These are phyloP conservation scores for Xestoiulus laeticollis DNA, from an alignment of 2,888 invertebrate species.

Conservation along the genomic window DNA sequence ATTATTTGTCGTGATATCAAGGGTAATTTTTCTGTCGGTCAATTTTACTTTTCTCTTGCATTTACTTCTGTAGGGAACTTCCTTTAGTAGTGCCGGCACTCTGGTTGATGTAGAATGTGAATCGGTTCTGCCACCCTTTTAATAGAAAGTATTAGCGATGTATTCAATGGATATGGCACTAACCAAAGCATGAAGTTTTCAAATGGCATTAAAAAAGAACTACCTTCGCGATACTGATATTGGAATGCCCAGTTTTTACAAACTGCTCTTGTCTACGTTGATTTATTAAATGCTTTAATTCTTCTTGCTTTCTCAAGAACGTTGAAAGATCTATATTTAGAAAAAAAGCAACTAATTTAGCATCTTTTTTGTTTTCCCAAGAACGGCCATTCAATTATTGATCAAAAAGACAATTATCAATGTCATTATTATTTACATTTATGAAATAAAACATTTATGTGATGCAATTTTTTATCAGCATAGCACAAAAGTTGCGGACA, in stretches of 20 bases:
- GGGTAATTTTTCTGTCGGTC: slow-evolving; percentile 51
- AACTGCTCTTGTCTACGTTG: slow-evolving; percentile 27
- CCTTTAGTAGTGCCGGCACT: not conserved
- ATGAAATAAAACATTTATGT: too few species aligned
- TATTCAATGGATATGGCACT: not conserved
- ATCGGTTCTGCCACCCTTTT: not conserved
- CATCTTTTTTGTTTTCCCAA: too few species aligned
- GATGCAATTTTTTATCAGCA: too few species aligned
- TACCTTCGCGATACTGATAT: not conserved
- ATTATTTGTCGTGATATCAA: slow-evolving; percentile 17
- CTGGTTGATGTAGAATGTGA: not conserved
- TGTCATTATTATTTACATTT: too few species aligned
- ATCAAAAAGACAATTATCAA: too few species aligned
- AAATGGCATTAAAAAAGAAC: not conserved
- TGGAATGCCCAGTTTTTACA: not conserved
- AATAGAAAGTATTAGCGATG: not conserved
- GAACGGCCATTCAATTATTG: too few species aligned
- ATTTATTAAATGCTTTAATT: slow-evolving; percentile 26
- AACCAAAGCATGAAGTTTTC: not conserved
- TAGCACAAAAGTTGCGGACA: too few species aligned
- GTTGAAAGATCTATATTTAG: slow-evolving; percentile 16
- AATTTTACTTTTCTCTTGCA: slow-evolving; percentile 42
- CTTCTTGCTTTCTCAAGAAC: slow-evolving; percentile 22
- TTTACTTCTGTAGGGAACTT: slow-evolving; percentile 44
- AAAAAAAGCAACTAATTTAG: not conserved